These are phyloP conservation scores for Lucinisca nassula DNA, from an alignment of 2,888 invertebrate species.

Conservation along the genomic window DNA sequence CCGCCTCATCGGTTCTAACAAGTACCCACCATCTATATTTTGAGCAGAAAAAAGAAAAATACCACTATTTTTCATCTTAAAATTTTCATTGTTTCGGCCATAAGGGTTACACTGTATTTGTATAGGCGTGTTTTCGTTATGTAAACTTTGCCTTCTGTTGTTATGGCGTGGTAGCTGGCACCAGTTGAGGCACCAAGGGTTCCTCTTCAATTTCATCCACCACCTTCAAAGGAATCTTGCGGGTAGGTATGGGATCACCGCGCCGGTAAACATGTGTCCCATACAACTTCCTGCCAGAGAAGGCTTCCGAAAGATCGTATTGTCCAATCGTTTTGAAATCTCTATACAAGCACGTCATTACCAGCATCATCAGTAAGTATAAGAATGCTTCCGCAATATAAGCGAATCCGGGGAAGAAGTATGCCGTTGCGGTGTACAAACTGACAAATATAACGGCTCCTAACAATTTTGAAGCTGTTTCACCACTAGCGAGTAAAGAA, in stretches of 20 bases:
- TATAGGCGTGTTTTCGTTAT: no score
- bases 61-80: no score
- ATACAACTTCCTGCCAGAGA: slow-evolving; percentile 65
- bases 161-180: slow-evolving; percentile 75
- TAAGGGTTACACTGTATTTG: no score
- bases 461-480: slow-evolving; percentile 84
- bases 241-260: slow-evolving; percentile 14
- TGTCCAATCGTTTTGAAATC: slow-evolving; percentile 69
- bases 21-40: no score
- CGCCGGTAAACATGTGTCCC: slow-evolving; percentile 44
- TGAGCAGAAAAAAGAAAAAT: no score
- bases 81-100: no score
- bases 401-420: slow-evolving; percentile 83
- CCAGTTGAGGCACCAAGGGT: slow-evolving; percentile 65
- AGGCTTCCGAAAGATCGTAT: slow-evolving; percentile 72
- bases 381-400: slow-evolving; percentile 82
- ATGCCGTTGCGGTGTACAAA: slow-evolving; percentile 84
- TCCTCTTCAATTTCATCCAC: slow-evolving; percentile 77
- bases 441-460: slow-evolving; percentile 84
- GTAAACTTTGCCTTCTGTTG: neutral
- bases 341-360: slow-evolving; percentile 71
- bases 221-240: slow-evolving; percentile 53
- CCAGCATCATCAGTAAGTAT: slow-evolving; percentile 73
- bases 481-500: slow-evolving; percentile 85
- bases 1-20: no score